A percentile compares a stretch with the other conserved stretches of the same genome.
Evolutionary conservation across 2,888 invertebrate genomes (phyloP).

Genomic region (Temnothorax rugatulus): DNA sequence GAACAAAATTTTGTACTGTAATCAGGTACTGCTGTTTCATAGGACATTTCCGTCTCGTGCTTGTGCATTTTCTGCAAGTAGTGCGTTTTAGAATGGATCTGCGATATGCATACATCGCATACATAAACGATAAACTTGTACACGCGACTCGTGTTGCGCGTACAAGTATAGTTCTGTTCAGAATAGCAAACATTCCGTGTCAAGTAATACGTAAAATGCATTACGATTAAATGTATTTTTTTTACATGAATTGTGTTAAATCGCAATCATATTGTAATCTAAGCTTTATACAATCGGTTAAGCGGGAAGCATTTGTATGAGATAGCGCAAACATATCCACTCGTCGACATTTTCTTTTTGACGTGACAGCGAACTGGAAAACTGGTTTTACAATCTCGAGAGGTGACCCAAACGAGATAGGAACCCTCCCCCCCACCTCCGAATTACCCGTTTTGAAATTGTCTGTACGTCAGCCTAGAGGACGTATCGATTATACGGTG

Average conservation of each 20-base stretch:
- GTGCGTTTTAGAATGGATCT: slow-evolving; percentile 3
- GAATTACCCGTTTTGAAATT: slow-evolving; percentile 77
- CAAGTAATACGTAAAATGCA: slow-evolving; percentile 29
- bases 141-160: neutral
- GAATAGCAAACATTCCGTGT: slow-evolving; percentile 7
- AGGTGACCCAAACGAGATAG: slow-evolving; percentile 52
- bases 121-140: slow-evolving; percentile 21
- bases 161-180: slow-evolving; percentile 3
- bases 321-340: neutral
- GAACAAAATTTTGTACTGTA: slow-evolving; percentile 67
- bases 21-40: slow-evolving; percentile 75
- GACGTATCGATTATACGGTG: slow-evolving; percentile 83
- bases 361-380: slow-evolving; percentile 36
- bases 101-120: slow-evolving; percentile 7
- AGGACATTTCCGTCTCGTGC: slow-evolving; percentile 58
- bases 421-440: slow-evolving; percentile 43
- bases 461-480: slow-evolving; percentile 77
- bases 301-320: slow-evolving; percentile 8
- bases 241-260: slow-evolving; percentile 5
- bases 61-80: slow-evolving; percentile 42
- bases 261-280: neutral
- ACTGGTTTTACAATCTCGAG: slow-evolving; percentile 50
- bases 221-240: neutral
- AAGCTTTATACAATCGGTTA: slow-evolving; percentile 8
- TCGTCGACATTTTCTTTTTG: slow-evolving; percentile 30